phyloP scores from a whole-genome alignment of 2,113 vertebrate species.

The Festucalex cinctus region DNA sequence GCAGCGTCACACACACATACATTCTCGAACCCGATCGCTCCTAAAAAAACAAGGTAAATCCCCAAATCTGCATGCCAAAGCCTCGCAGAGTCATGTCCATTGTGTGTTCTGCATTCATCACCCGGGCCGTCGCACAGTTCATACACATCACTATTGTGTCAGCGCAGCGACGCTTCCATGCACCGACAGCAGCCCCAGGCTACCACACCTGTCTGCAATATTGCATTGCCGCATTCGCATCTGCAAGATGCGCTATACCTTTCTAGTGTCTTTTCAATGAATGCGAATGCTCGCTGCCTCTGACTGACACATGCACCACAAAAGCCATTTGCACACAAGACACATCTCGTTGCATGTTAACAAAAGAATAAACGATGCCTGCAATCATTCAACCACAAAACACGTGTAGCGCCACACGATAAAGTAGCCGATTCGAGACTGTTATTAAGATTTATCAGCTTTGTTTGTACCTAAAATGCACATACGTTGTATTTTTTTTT shows the following conservation, averaged over 20 bases:
- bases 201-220: conserved; percentile 53
- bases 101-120: conserved; percentile 28
- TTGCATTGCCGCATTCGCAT: conserved; percentile 18
- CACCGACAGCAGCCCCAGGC: conserved; percentile 7
- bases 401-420: conserved; percentile 17
- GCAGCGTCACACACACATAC: conserved; percentile 17
- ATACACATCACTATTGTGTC: background rate
- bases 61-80: conserved; percentile 44
- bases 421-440: background rate
- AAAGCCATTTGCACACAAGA: background rate
- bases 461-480: background rate
- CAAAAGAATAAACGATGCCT: conserved; percentile 30
- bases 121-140: conserved; percentile 4
- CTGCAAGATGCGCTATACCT: background rate
- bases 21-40: conserved; percentile 28
- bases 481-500: background rate
- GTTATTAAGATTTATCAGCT: background rate
- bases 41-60: conserved; percentile 50
- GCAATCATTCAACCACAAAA: background rate
- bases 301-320: background rate
- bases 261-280: background rate
- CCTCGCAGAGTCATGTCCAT: conserved; percentile 11
- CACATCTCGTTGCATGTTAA: conserved; percentile 1
- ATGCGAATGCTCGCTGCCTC: background rate
- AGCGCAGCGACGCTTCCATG: conserved; percentile 22